A percentile compares a stretch with the other conserved stretches of the same genome.
Conservation (phyloP, 2,797 vertebrate species). For the Podarcis lilfordi region DNA sequence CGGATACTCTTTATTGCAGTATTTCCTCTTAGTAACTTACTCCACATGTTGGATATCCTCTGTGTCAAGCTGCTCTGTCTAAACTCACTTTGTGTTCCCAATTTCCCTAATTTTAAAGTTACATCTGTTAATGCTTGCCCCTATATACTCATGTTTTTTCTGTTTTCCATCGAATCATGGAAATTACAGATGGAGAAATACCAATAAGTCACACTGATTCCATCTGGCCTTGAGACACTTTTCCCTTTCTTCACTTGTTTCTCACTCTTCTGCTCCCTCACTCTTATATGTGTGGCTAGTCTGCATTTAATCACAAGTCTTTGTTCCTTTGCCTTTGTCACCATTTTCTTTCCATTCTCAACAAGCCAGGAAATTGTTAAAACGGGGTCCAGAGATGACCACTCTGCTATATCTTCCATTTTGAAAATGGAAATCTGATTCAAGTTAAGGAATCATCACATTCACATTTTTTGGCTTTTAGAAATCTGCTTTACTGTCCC, state of each 20-base stretch:
- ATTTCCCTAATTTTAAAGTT: slow-evolving; percentile 27
- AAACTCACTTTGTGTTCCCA: slow-evolving; percentile 41
- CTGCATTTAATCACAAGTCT: slow-evolving; percentile 30
- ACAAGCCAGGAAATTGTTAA: slow-evolving; percentile 1
- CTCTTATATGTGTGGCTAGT: not conserved
- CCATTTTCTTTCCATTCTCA: not conserved
- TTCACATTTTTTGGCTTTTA: not conserved
- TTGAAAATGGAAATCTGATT: slow-evolving; percentile 8
- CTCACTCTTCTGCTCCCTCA: not conserved
- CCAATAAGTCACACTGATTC: slow-evolving; percentile 18
- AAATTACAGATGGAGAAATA: slow-evolving; percentile 36
- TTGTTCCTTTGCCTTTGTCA: slow-evolving; percentile 13
- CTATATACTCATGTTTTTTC: slow-evolving; percentile 32
- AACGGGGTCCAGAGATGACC: not conserved
- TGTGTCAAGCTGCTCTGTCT: slow-evolving; percentile 7
- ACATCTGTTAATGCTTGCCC: slow-evolving; percentile 28
- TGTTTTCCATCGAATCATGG: slow-evolving; percentile 27
- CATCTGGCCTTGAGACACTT: slow-evolving; percentile 2
- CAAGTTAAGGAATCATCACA: not conserved
- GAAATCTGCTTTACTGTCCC: not conserved
- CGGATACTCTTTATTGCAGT: slow-evolving; percentile 15
- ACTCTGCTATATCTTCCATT: not conserved
- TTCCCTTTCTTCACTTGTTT: not conserved
- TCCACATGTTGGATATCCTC: slow-evolving; percentile 23
- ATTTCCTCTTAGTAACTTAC: slow-evolving; percentile 32